These are phyloP conservation scores for Baronia brevicornis DNA, from an alignment of 2,888 invertebrate genomes.

Conservation along the genomic window DNA sequence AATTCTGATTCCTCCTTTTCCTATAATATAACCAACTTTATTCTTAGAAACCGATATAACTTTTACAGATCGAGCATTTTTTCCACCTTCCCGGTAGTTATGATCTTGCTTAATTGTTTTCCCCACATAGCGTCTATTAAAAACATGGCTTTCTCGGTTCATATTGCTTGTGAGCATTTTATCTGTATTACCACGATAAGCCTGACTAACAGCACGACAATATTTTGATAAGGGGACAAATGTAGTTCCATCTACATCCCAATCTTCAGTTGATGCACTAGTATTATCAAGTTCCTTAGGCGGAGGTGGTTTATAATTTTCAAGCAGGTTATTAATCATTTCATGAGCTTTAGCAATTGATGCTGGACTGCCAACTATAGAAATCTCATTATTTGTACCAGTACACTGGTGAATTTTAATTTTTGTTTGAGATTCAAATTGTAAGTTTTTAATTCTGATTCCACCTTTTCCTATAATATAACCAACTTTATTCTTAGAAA, in stretches of 20 bases:
- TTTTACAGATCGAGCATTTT: conserved; percentile 42
- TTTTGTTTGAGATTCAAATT: conserved; percentile 81
- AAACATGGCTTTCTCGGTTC: neutral
- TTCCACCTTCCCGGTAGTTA: conserved; percentile 26
- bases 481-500: conserved; percentile 65
- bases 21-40: conserved; percentile 78
- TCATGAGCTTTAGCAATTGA: conserved; percentile 61
- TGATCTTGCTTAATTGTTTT: conserved; percentile 24
- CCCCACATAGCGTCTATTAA: no score
- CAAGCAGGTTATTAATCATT: conserved; percentile 47
- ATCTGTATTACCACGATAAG: conserved; percentile 34
- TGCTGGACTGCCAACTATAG: conserved; percentile 65
- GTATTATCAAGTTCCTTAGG: conserved; percentile 22
- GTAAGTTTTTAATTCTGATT: conserved; percentile 86
- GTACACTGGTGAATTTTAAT: conserved; percentile 77
- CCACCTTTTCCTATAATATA: conserved; percentile 86
- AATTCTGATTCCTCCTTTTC: conserved; percentile 90
- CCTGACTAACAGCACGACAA: conserved; percentile 31
- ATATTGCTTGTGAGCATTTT: conserved; percentile 26
- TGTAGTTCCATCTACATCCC: no score
- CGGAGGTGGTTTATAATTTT: conserved; percentile 34
- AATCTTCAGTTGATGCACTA: no score
- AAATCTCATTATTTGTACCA: conserved; percentile 51
- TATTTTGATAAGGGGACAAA: conserved; percentile 23
- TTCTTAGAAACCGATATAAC: conserved; percentile 47